phyloP scores from a whole-genome alignment of 35 echinoderm and acorn worm genomes.

The Nesometra sesokonis region DNA sequence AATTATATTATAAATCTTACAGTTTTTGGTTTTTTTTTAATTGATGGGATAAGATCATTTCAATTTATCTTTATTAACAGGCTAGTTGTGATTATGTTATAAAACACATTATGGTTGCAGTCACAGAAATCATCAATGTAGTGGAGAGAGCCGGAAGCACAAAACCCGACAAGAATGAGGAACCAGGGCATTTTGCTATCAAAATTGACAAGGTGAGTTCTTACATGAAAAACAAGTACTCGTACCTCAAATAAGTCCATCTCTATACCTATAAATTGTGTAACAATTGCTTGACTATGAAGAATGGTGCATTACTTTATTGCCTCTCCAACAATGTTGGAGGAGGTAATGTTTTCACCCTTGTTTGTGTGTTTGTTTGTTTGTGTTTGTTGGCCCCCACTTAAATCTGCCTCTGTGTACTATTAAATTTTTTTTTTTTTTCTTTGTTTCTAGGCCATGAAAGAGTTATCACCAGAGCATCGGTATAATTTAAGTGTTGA shows the following conservation, averaged over 20 bases:
- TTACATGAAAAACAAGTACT: too few relatives aligned
- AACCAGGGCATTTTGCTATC: slow-evolving; percentile 49
- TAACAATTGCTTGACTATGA: too few relatives aligned
- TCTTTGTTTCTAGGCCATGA: slow-evolving; percentile 33
- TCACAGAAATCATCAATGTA: slow-evolving; percentile 31
- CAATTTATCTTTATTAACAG: background rate
- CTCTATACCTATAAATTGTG: too few relatives aligned
- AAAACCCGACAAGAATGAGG: background rate
- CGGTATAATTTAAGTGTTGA: slow-evolving; percentile 17
- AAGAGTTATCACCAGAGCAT: slow-evolving; percentile 51
- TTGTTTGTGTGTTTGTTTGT: too few relatives aligned
- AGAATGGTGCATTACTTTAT: too few relatives aligned
- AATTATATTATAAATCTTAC: too few relatives aligned
- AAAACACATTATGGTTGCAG: slow-evolving; percentile 22
- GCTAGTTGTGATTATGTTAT: slow-evolving; percentile 34
- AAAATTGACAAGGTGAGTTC: slow-evolving; percentile 57
- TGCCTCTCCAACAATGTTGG: too few relatives aligned
- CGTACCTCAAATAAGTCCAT: too few relatives aligned
- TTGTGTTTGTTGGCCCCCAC: too few relatives aligned
- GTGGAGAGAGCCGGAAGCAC: background rate
- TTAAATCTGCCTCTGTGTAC: too few relatives aligned
- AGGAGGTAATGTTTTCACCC: too few relatives aligned
- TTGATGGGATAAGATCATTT: background rate
- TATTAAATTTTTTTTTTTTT: background rate
- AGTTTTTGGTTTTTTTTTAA: too few relatives aligned